phyloP scores from a whole-genome alignment of 1,140 invertebrate genomes.

The Listronotus bonariensis region DNA sequence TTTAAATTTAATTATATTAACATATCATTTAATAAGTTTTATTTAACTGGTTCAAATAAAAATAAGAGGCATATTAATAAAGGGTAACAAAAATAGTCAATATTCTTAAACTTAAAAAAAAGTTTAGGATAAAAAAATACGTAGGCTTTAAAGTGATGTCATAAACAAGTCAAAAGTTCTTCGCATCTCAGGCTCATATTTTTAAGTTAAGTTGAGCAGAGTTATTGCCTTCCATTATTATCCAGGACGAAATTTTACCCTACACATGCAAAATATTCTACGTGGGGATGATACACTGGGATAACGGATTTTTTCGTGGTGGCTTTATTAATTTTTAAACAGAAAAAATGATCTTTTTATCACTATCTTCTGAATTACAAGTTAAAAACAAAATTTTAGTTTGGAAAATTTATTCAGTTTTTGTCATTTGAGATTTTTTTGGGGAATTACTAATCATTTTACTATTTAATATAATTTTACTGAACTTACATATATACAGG shows the following conservation, averaged over 20 bases:
- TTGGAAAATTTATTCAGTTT: too few relatives aligned
- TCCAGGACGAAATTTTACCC: conserved; percentile 2
- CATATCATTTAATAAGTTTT: too few relatives aligned
- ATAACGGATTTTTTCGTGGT: background rate
- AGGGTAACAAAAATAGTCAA: too few relatives aligned
- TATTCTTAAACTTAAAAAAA: too few relatives aligned
- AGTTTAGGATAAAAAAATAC: background rate
- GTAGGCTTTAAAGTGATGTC: conserved; percentile 1
- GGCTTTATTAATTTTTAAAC: conserved; percentile 2
- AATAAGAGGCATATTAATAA: too few relatives aligned
- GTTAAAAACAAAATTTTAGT: too few relatives aligned
- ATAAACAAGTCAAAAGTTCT: conserved; percentile 12
- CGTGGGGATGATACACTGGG: conserved; percentile 4
- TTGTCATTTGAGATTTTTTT: too few relatives aligned
- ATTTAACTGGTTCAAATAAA: too few relatives aligned
- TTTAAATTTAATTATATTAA: too few relatives aligned
- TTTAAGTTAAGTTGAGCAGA: conserved; percentile 5
- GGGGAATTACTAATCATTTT: too few relatives aligned
- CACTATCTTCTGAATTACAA: background rate
- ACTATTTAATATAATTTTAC: too few relatives aligned
- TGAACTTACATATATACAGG: too few relatives aligned
- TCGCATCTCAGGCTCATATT: conserved; percentile 1
- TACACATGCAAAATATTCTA: conserved; percentile 11
- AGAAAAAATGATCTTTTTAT: background rate
- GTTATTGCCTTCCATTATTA: conserved; percentile 6